A percentile compares a stretch with the other conserved stretches of the same genome.
Conservation (phyloP, 1,140 invertebrate species). For the Drosophila funebris region DNA sequence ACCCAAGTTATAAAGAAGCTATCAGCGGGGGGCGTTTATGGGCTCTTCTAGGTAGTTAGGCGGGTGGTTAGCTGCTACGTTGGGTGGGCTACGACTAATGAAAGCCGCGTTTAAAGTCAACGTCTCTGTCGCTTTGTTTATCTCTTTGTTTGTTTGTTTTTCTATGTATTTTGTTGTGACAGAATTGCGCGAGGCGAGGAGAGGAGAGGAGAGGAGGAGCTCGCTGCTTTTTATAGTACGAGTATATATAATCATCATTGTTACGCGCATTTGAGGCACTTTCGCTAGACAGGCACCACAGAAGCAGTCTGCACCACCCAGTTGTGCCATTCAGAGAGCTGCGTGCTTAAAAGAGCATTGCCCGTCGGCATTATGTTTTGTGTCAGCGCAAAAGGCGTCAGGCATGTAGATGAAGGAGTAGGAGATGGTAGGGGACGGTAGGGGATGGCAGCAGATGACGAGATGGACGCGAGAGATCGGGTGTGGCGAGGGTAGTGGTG, state of each 20-base stretch:
- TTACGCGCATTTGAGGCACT: constrained; percentile 73
- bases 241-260: constrained; percentile 66
- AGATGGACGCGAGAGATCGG: too few relatives aligned
- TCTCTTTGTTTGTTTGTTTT: constrained; percentile 58
- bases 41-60: constrained; percentile 27
- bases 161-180: constrained; percentile 61
- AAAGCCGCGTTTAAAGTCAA: constrained; percentile 60
- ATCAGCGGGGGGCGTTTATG: constrained; percentile 72
- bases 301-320: constrained; percentile 33
- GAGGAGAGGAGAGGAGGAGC: constrained; percentile 49
- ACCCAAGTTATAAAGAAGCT: constrained; percentile 71
- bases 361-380: constrained; percentile 80
- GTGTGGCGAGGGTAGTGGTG: neutral
- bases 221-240: constrained; percentile 29
- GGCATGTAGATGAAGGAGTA: constrained; percentile 14
- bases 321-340: constrained; percentile 47
- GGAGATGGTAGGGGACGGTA: neutral
- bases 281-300: constrained; percentile 52
- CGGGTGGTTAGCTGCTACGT: neutral
- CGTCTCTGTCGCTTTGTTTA: constrained; percentile 66
- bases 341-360: constrained; percentile 81
- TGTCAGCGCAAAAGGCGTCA: constrained; percentile 63
- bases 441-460: neutral
- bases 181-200: too few relatives aligned
- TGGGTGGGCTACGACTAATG: constrained; percentile 29